Evolutionary conservation across 2,888 invertebrate genomes (phyloP), one percentile per base, ranked within the genome.

Genomic region (Acronicta aceris): DNA sequence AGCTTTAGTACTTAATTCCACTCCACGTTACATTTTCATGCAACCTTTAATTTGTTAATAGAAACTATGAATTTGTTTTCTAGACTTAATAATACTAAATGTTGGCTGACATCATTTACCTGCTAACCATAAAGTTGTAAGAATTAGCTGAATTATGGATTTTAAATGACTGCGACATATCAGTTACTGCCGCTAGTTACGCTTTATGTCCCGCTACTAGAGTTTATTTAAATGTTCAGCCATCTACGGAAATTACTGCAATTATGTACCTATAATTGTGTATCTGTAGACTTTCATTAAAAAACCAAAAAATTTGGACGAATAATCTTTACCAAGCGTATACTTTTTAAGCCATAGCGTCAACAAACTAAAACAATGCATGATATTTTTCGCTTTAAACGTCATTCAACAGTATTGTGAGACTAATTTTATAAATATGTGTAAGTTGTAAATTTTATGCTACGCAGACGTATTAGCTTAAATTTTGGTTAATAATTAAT

Each of bases 151-250:
- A 66, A 65, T 68, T 52, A 62, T 76, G 69, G 59, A 64, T 71
- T 74, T 73, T 77, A 65, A 77, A 77, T 71, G 65, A 53, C 51
- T 48, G 47, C 56, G 42, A 65, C 78, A 67, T 74, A 76, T 76
- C 74, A 63, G 71, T 78, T 62, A 76, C 66, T 63, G 76, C 69
- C 58, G 57, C 61, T 43, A 65, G 68, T 77, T 77, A 78, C 48
- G 15, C 74, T 78, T 76, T 76, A 78, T 74, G 76, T 64, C 48
- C 48, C n/a, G 51, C 58, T 55, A 64, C 63, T 71, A 30, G 49
- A 58, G 27, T 66, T 69, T 67, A 71, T 67, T 78, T 69, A 59
- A 78, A 78, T 71, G 74, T 67, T 43, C 47, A 60, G 51, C 53
- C 71, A 78, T 78, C 61, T 69, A 45, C 46, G 12, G 54, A 59